Evolutionary conservation across 2,888 invertebrate species (phyloP).

Genomic region (Phyto melanocephala): DNA sequence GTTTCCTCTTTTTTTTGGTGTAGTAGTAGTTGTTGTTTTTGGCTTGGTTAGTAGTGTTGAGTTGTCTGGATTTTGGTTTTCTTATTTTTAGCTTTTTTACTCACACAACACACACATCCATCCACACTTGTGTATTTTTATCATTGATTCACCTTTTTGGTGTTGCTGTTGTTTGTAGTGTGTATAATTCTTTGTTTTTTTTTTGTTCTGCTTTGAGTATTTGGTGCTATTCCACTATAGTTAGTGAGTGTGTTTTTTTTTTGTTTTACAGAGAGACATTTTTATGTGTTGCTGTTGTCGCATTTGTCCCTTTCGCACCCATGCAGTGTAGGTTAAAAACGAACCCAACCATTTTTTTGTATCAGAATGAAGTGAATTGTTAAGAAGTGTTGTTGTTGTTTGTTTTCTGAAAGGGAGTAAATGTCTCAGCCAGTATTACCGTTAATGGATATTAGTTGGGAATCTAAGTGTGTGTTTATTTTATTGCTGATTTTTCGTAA

Average conservation of each 20-base stretch:
- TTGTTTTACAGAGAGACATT: slow-evolving; percentile 34
- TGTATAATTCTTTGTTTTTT: background rate
- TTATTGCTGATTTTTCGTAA: too few species aligned
- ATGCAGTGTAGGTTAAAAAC: slow-evolving; percentile 19
- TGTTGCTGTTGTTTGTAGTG: slow-evolving; percentile 38
- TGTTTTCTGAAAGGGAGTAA: slow-evolving; percentile 42
- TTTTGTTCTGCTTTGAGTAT: background rate
- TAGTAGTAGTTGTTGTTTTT: slow-evolving; percentile 15
- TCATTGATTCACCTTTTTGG: slow-evolving; percentile 29
- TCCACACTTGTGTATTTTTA: background rate
- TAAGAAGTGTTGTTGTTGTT: slow-evolving; percentile 35
- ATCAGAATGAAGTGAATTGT: background rate
- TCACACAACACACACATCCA: background rate
- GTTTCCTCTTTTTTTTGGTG: slow-evolving; percentile 16
- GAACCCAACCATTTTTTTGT: slow-evolving; percentile 47
- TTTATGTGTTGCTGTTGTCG: slow-evolving; percentile 45
- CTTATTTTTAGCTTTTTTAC: slow-evolving; percentile 27
- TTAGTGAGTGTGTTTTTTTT: background rate
- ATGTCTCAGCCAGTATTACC: slow-evolving; percentile 31
- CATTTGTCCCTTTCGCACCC: slow-evolving; percentile 63
- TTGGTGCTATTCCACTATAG: too few species aligned
- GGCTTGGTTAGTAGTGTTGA: slow-evolving; percentile 23
- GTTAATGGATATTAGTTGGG: too few species aligned
- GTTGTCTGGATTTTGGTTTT: slow-evolving; percentile 50
- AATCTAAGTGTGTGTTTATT: too few species aligned